Base-by-base conservation (phyloP, 2,888 invertebrate species). In the Eilema sororculum region DNA sequence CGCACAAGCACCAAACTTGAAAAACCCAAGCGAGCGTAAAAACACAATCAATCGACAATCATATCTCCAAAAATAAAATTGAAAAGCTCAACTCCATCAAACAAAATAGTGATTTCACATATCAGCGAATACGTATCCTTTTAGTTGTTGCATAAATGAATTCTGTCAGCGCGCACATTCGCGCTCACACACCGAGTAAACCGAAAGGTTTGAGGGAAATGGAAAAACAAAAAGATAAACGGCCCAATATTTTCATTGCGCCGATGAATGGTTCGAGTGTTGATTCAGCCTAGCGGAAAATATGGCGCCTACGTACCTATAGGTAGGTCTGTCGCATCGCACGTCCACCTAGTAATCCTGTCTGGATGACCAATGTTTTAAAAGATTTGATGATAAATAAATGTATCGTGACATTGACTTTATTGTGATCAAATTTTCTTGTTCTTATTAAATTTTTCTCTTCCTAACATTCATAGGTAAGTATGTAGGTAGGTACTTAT, bases 171-270 rank as follows among this genome's bases (percentile, higher is more conserved):
- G 87, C 82, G 82, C 86, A 87, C 81, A 86, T 88, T 83, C 85
- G 86, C 86, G 85, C 85, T 85, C 78, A 78, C 85, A 78, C 79
- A 78, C 78, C 78, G 78, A 86, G 86, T 87, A 86, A 89, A 86
- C 86, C 85, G 85, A 84, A 86, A 86, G 86, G 84, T 87, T 87
- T 81, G 85, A 79, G 64, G 65, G 74, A 72, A 84, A 85, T 83
- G 86, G 87, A 85, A 87, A 89, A 90, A 89, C 88, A 88, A 90
- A 80, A 91, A 92, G 90, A 93, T 91, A 92, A 92, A 92, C 89
- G 88, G 86, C 84, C 80, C 90, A 91, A 93, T 94, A 93, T 93
- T 92, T 92, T 90, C 91, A 93, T 91, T 93, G 92, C 89, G 86
- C 84, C 90, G 90, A 87, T 91, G 93, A 92, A 90, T 91, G 91